Conservation (phyloP, 1,140 invertebrate species). For the Polypedilum pembai region DNA sequence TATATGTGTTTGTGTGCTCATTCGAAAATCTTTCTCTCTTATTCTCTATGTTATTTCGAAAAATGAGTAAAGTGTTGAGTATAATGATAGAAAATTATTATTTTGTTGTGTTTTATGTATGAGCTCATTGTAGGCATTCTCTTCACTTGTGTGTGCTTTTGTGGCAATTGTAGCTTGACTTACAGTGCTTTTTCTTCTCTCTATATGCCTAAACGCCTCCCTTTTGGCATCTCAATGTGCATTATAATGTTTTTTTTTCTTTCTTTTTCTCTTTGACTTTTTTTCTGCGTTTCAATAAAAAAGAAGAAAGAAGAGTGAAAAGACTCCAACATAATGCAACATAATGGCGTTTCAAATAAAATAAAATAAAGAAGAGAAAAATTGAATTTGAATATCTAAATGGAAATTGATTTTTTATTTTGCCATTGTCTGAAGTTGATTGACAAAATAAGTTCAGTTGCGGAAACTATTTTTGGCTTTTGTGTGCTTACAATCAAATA, state of each 20-base stretch:
- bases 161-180: neutral
- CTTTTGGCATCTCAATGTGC: conserved; percentile 10
- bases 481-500: neutral
- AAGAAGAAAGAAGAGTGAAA: neutral
- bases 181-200: neutral
- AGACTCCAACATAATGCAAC: conserved; percentile 17
- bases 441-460: conserved; percentile 18
- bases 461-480: neutral
- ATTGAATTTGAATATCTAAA: neutral
- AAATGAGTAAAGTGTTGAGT: neutral
- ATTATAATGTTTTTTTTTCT: neutral
- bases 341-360: conserved; percentile 13
- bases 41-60: conserved; percentile 12
- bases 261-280: neutral
- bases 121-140: neutral
- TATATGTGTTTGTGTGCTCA: neutral
- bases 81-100: conserved; percentile 26
- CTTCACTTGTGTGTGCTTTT: no score
- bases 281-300: no score
- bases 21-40: neutral
- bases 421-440: neutral
- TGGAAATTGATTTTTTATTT: neutral
- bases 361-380: neutral
- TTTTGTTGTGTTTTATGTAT: conserved; percentile 22
- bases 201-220: neutral